Base-by-base conservation (phyloP, 2,797 vertebrate genomes). In the Danio choprae region DNA sequence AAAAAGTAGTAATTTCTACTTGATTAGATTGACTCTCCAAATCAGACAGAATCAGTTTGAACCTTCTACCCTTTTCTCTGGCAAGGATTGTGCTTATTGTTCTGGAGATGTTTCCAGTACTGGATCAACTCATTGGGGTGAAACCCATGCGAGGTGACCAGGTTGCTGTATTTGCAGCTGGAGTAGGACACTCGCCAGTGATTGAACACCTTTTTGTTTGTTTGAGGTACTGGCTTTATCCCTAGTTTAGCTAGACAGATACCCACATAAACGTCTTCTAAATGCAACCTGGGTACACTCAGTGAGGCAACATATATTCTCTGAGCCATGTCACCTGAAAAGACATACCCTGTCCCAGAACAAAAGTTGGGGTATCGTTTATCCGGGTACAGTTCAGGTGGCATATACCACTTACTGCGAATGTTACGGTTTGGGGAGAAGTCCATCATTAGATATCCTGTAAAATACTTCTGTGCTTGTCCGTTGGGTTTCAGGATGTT, bases 141-240 rank as follows among this genome's bases (percentile, higher is more conserved):
- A 90, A 99, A 98, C 87, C 97, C 95, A 89, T 99, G 98, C 70
- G 98, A 99, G 79, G 98, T 99, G 90, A 99, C 98, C 84, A 99
- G 93, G 86, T 97, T 96, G 87, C 96, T 98, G 86, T 99, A 99
- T 92, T 96, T 98, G 95, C 98, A 99, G 92, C 96, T 97, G 88
- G 96, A 97, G 79, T 98, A 99, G 84, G 96, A 95, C 87, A 99
- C 97, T 80, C 97, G 90, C 98, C 97, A 99, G 94, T 98, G 96
- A 91, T 99, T 98, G 91, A 99, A 99, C 74, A 99, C 93, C 84
- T 96, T 97, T 79, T 96, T 95, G 0, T 97, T 98, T 86, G 97
- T 94, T 0, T 97, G 97, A 56, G 96, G 95, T 51, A 91, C 91
- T 29, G 97, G 97, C 88, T 98, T 95, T 18, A 99, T 95, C 72